These are phyloP conservation scores for Crotalus horridus DNA, from an alignment of 2,113 vertebrate genomes.

Conservation along the genomic window DNA sequence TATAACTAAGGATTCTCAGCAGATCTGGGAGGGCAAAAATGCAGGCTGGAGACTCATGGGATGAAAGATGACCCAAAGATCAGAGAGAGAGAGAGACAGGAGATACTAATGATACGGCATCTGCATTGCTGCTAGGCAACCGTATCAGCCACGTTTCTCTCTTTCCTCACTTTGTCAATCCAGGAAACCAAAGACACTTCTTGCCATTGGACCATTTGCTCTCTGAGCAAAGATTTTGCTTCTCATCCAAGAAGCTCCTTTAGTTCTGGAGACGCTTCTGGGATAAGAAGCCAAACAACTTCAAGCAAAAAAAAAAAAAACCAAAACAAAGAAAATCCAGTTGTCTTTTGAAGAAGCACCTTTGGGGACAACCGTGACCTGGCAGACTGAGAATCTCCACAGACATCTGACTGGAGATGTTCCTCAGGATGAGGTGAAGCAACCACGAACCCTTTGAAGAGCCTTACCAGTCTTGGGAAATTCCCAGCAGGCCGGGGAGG, in stretches of 20 bases:
- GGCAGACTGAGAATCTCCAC: not conserved
- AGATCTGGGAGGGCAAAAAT: slow-evolving; percentile 43
- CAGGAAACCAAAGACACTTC: slow-evolving; percentile 41
- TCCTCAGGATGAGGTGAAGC: slow-evolving; percentile 39
- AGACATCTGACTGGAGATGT: slow-evolving; percentile 28
- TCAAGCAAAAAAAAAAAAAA: not conserved
- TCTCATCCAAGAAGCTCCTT: no score
- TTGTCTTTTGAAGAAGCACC: not conserved
- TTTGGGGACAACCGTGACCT: not conserved
- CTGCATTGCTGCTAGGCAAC: slow-evolving; percentile 15
- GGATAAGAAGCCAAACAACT: not conserved
- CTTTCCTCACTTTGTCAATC: not conserved
- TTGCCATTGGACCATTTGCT: slow-evolving; percentile 34
- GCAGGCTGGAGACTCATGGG: not conserved
- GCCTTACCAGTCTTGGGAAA: slow-evolving; percentile 21
- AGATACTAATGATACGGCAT: slow-evolving; percentile 18
- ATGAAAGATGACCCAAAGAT: slow-evolving; percentile 29
- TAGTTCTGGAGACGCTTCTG: not conserved
- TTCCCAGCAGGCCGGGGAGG: not conserved
- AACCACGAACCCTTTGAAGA: slow-evolving; percentile 25
- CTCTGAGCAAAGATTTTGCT: slow-evolving; percentile 12
- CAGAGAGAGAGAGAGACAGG: slow-evolving; percentile 1
- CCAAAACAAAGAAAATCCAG: not conserved
- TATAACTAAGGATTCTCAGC: slow-evolving; percentile 32
- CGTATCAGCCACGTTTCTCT: not conserved